Conservation (phyloP, 2,888 invertebrate species). For the Pyrrhosoma nymphula region DNA sequence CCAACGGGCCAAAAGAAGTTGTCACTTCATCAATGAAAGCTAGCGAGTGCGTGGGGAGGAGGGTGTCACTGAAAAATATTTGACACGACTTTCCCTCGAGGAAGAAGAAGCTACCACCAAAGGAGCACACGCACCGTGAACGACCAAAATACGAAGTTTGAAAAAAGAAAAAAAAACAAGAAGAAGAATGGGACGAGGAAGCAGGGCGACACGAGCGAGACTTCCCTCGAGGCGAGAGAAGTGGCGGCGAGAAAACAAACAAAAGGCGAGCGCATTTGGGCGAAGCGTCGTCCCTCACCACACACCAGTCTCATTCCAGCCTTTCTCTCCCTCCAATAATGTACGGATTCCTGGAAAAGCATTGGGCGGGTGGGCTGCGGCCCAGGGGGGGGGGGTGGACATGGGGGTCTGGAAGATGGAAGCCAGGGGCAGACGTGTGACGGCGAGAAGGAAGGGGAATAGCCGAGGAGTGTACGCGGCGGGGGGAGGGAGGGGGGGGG, state of each 20-base stretch:
- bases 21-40: too few species aligned
- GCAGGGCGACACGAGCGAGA: neutral
- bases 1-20: too few species aligned
- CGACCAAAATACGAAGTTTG: neutral
- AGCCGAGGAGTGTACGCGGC: neutral
- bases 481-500: neutral
- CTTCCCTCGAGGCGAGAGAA: neutral
- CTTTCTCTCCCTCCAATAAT: neutral
- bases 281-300: neutral
- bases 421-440: neutral
- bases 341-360: slow-evolving; percentile 23
- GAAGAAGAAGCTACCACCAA: neutral
- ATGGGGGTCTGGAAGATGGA: neutral
- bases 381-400: neutral
- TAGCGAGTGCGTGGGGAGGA: too few species aligned
- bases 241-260: slow-evolving; percentile 13
- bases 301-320: neutral
- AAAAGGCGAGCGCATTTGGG: neutral
- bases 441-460: neutral
- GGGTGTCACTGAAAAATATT: neutral
- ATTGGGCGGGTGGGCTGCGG: neutral
- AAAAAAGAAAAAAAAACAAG: neutral
- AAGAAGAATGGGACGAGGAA: neutral
- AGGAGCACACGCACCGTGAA: neutral
- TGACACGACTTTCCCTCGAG: neutral